Evolutionary conservation across 2,888 invertebrate species (phyloP).

Genomic region (Rhingia rostrata): DNA sequence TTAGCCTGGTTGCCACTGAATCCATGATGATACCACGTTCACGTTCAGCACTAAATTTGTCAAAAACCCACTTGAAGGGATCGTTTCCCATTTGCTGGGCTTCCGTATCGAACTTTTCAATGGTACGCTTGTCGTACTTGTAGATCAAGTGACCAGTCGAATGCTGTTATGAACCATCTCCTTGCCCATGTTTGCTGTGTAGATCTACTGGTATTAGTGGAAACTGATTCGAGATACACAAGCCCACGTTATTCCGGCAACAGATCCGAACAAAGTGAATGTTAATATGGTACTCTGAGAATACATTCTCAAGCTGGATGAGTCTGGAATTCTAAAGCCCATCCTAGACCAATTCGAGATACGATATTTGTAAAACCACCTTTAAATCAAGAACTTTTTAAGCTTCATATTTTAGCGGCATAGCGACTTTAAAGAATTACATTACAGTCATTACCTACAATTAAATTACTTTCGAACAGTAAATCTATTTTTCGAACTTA

Average conservation of each 20-base stretch:
- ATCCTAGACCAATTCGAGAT: no score
- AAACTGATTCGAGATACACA: constrained; percentile 81
- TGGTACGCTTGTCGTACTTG: constrained; percentile 99
- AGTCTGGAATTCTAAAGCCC: no score
- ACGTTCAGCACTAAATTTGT: constrained; percentile 99
- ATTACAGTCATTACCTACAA: no score
- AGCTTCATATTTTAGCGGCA: no score
- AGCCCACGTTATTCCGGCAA: constrained; percentile 86
- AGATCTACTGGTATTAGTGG: constrained; percentile 72
- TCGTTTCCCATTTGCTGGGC: constrained; percentile 99
- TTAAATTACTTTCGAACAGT: no score
- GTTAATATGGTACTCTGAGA: no score
- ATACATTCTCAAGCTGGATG: no score
- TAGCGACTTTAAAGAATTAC: no score
- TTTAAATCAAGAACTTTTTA: no score
- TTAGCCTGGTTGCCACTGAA: no score
- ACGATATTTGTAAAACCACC: no score
- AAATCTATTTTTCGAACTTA: no score
- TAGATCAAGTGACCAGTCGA: constrained; percentile 99
- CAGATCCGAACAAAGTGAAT: constrained; percentile 88
- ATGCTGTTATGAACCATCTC: constrained; percentile 99
- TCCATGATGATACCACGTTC: constrained; percentile 99
- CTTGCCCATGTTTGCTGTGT: constrained; percentile 89
- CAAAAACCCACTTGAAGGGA: constrained; percentile 99
- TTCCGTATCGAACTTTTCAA: constrained; percentile 99